Evolutionary conservation across 2,888 invertebrate species (phyloP), one percentile per base, ranked within the genome.

Genomic region (Silvanus unidentatus): DNA sequence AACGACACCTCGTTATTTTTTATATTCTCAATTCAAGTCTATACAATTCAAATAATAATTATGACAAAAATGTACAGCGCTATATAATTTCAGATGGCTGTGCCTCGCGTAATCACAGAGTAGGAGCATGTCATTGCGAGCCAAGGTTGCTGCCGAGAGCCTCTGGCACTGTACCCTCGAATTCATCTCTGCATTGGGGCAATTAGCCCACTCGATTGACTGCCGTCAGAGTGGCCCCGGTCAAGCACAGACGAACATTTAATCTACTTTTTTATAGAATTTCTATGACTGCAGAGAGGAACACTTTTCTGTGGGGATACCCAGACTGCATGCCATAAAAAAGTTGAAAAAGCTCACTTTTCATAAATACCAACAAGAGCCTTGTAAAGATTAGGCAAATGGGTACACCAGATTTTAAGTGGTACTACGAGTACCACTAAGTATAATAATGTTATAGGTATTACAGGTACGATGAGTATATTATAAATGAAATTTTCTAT

Each of bases 21-120:
- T 59, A 55, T 58, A 52, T 45, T 54, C 49, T 47, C 55, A 54
- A 57, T 57, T 60, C 55, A 60, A 54, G 55, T 60, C 65, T 55
- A 62, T 60, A 59, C 60, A 64, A 65, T 65, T 63, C 65, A 61
- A 64, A 66, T 64, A 68, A 64, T 65, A 65, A 68, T 68, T 65
- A 66, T 64, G 63, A 64, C 65, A 65, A 67, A 68, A 67, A 66
- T 64, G 62, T 52, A 57, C 52, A 55, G 56, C 58, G 60, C 59
- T 53, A 55, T 68, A 66, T 68, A 68, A 68, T 68, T 68, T 68
- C 51, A 56, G 59, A 60, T 60, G 62, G 59, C 57, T 58, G 54
- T 61, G 56, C 59, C 56, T 55, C 52, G 54, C 54, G 52, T 66
- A 67, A 66, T 67, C 61, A 67, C 64, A 66, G 63, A 63, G 62